Conservation (phyloP, 1,140 invertebrate genomes). For the Pogonognathellus flavescens region DNA sequence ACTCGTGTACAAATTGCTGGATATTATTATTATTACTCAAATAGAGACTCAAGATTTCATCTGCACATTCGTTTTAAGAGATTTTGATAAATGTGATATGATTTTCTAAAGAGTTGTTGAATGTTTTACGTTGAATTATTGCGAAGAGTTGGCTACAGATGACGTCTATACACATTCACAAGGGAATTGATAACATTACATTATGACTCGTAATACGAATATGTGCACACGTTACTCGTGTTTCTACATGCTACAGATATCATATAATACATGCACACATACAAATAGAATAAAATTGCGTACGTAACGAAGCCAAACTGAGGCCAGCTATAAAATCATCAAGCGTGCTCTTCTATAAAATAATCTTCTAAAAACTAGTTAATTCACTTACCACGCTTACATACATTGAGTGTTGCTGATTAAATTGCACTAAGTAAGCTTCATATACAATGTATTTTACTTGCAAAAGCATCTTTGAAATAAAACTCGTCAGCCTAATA, state of each 20-base stretch:
- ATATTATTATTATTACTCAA: no score
- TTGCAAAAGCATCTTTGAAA: background rate
- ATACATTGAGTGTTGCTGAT: background rate
- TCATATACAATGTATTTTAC: background rate
- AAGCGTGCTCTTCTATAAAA: constrained; percentile 26
- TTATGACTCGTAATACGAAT: background rate
- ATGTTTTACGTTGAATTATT: no score
- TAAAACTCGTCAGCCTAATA: background rate
- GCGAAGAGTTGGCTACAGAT: no score
- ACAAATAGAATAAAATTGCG: constrained; percentile 4
- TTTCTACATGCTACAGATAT: background rate
- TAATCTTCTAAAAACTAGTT: constrained; percentile 13
- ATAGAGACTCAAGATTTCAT: no score
- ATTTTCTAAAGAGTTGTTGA: no score
- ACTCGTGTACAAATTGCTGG: no score
- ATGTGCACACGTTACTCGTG: background rate
- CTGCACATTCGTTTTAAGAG: no score
- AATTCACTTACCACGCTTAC: background rate
- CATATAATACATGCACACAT: background rate
- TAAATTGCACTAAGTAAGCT: background rate
- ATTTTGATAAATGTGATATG: no score
- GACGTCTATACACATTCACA: no score
- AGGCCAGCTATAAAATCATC: constrained; percentile 29
- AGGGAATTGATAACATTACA: no score
- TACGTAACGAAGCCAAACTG: constrained; percentile 23